phyloP scores from a whole-genome alignment of 2,888 invertebrate species.

The Epiblema foenella region DNA sequence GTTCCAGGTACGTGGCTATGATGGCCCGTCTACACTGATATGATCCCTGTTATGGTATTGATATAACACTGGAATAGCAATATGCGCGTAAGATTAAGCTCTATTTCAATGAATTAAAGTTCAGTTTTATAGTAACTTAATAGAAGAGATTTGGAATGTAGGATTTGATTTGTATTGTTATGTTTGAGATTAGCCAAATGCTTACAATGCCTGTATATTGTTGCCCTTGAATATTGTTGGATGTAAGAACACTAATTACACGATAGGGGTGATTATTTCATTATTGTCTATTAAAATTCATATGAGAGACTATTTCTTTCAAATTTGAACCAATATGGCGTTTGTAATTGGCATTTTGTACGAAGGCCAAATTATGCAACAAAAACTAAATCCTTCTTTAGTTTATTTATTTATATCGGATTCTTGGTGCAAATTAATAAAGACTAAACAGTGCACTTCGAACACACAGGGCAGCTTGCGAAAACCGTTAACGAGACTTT shows the following conservation, averaged over 20 bases:
- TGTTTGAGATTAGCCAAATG: conserved; percentile 22
- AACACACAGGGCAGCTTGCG: background rate
- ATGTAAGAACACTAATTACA: conserved; percentile 15
- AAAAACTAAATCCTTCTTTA: background rate
- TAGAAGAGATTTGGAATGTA: conserved; percentile 4
- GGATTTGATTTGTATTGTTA: conserved; percentile 23
- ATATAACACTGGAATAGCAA: conserved; percentile 27
- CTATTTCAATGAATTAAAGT: conserved; percentile 8
- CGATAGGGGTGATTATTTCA: conserved; percentile 1
- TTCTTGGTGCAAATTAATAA: background rate
- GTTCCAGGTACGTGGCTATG: conserved; percentile 56
- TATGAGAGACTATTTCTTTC: no score
- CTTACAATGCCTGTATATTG: conserved; percentile 12
- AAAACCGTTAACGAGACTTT: conserved; percentile 3
- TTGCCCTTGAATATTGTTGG: conserved; percentile 1
- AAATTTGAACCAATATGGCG: no score
- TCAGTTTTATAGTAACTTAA: background rate
- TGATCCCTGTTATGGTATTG: conserved; percentile 28
- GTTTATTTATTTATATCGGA: background rate
- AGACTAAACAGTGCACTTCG: background rate
- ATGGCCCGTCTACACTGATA: conserved; percentile 30
- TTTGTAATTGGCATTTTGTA: no score
- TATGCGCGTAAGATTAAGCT: background rate
- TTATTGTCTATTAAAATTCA: background rate
- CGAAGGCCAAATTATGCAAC: background rate